Conservation (phyloP, 2,888 invertebrate genomes). For the Melieria picta region DNA sequence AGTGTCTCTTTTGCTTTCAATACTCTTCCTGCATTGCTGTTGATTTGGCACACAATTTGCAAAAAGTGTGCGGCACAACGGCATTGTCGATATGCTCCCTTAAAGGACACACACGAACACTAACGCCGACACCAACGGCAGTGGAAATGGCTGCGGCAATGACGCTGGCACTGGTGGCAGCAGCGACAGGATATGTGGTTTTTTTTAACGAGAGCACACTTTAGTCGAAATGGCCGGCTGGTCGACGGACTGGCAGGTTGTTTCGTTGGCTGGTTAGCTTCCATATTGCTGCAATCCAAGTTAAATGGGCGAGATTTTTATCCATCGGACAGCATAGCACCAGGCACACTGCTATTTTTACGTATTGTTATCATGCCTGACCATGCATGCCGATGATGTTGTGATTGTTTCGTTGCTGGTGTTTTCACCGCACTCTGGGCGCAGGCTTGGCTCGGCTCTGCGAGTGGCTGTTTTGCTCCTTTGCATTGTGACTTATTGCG, state of each 20-base stretch:
- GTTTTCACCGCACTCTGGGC: not conserved
- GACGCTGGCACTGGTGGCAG: not conserved
- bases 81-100: not conserved
- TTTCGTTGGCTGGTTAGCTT: too few species aligned
- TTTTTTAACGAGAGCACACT: not conserved
- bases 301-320: constrained; percentile 15
- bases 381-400: constrained; percentile 15
- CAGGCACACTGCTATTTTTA: not conserved
- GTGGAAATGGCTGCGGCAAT: not conserved
- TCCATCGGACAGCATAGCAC: constrained; percentile 15
- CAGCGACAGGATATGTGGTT: constrained; percentile 25
- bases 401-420: constrained; percentile 17
- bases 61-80: not conserved
- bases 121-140: not conserved
- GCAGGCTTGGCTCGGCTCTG: too few species aligned
- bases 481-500: not conserved
- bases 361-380: constrained; percentile 19
- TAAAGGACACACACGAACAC: not conserved
- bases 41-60: constrained; percentile 49
- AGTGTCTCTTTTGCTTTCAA: not conserved
- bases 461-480: too few species aligned
- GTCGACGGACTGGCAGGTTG: too few species aligned
- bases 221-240: not conserved
- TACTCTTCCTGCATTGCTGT: constrained; percentile 27
- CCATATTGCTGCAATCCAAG: not conserved